Base-by-base conservation (phyloP, 2,113 vertebrate species). In the Phalacrocorax carbo region DNA sequence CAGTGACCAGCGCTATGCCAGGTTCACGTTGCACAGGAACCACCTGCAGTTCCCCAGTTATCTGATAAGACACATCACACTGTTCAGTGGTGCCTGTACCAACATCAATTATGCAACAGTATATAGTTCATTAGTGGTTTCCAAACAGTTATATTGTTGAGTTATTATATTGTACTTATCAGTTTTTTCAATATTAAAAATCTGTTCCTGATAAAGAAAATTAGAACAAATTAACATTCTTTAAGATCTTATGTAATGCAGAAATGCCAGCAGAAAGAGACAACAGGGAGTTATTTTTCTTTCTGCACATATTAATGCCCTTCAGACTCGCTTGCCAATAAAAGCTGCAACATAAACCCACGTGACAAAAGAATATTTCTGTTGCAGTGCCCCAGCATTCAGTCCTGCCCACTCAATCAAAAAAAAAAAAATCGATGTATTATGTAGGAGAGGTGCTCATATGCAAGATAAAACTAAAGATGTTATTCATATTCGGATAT, bases 321-420 rank as follows among this genome's bases (percentile, higher is more conserved):
- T 94, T 93, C 84, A 93, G 81, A 85, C 23, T 83, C 14, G 64
- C 65, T 92, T 10, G 0, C 89, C 95, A 91, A 73, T 91, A 94
- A 80, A 82, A 70, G 30, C 87, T 60, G 91, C 40, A 51, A 66
- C 29, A 58, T 5, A 40, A 85, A 85, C 15, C 29, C 93, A 94
- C 1, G 2, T 77, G 91, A 91, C 0, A 0, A 25, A 55, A 70
- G 52, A 86, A 86, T 60, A 77, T 62, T 71, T 86, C 71, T 78
- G 40, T 51, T 76, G 79, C 1, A 1, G 71, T 34, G 76, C 30
- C 84, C 82, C 70, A 89, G 87, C 71, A 57, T 44, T 36, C 83
- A 61, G 16, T 46, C 71, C 92, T 89, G 75, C 55, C 61, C 54
- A 46, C 27, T 54, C 70, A 22, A 44, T 30, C 3, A 30, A 34